Evolutionary conservation across 2,888 invertebrate species (phyloP), one percentile per base, ranked within the genome.

Genomic region (Drosophila eohydei): DNA sequence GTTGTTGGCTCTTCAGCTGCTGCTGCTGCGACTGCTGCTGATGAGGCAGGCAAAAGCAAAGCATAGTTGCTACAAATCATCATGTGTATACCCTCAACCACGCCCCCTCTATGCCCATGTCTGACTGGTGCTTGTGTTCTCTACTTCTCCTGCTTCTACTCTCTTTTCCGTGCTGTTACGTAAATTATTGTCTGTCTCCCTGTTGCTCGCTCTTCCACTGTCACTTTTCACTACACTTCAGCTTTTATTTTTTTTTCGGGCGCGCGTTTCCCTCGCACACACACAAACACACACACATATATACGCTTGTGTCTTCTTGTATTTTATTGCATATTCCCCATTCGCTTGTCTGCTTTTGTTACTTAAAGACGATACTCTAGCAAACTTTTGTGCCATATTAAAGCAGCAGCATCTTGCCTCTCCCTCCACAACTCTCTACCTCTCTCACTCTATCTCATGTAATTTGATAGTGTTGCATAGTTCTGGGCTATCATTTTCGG

Each of bases 301-400:
- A 71, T 64, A 71, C 61, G 69, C 58, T 72, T 71, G 40, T 74
- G 71, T 56, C 66, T 66, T 51, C 73, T 71, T 72, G 74, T 89
- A 82, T 87, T 90, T 90, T 90, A 89, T 90, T 89, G 88, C 91
- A 87, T 76, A 90, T 85, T 90, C 90, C 88, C 89, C 74, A 81
- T 78, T 90, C 82, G 88, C 88, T 83, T 78, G 78, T 84, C 68
- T 70, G 64, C 68, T 66, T 72, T 71, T 73, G 70, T 80, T 74
- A 78, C 75, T 81, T 77, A 68, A 80, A 86, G 80, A 56, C 68
- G 30, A 21, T 40, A 51, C 40, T 38, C 40, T 56, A 40, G 52
- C 34, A 26, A 67, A 75, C 79, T 54, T 75, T 73, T 60, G 48
- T 32, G 50, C 40, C 34, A 44, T 51, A 74, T 81, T 87, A 87